These are phyloP conservation scores for Drosophila nr. perissopoda DNA, from an alignment of 2,888 invertebrate genomes.

Conservation along the genomic window DNA sequence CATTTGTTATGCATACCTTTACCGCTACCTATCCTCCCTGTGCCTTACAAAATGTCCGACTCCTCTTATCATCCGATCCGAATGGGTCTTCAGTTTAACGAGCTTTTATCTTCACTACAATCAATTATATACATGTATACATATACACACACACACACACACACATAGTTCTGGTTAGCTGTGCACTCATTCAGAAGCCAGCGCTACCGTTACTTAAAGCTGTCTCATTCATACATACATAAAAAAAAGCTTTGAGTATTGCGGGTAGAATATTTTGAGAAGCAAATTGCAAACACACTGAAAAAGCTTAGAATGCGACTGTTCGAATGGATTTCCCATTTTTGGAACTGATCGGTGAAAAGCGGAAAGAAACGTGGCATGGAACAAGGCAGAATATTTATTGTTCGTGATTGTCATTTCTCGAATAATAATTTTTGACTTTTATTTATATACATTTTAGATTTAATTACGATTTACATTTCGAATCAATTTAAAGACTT, in stretches of 20 bases:
- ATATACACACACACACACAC: not conserved
- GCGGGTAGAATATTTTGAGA: not conserved
- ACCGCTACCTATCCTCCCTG: not conserved
- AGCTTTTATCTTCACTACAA: not conserved
- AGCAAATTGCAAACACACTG: not conserved
- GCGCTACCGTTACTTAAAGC: conserved; percentile 11
- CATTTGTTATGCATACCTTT: conserved; percentile 40
- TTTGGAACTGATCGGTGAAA: not conserved
- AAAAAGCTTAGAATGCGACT: not conserved
- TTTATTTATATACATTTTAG: not conserved
- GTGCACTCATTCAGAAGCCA: not conserved
- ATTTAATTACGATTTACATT: not conserved
- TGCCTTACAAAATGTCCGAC: conserved; percentile 29
- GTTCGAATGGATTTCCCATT: not conserved
- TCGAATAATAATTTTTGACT: not conserved
- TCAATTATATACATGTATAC: not conserved
- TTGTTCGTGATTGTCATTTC: not conserved
- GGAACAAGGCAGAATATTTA: not conserved
- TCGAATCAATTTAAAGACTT: not conserved
- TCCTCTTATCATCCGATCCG: conserved; percentile 33
- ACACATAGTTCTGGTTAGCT: conserved; percentile 7
- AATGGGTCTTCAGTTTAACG: not conserved
- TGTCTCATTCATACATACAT: not conserved
- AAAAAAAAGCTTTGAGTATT: not conserved
- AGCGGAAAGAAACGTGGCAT: not conserved